Evolutionary conservation across 2,888 invertebrate genomes (phyloP), one percentile per base, ranked within the genome.

Genomic region (Lathronympha strigana): DNA sequence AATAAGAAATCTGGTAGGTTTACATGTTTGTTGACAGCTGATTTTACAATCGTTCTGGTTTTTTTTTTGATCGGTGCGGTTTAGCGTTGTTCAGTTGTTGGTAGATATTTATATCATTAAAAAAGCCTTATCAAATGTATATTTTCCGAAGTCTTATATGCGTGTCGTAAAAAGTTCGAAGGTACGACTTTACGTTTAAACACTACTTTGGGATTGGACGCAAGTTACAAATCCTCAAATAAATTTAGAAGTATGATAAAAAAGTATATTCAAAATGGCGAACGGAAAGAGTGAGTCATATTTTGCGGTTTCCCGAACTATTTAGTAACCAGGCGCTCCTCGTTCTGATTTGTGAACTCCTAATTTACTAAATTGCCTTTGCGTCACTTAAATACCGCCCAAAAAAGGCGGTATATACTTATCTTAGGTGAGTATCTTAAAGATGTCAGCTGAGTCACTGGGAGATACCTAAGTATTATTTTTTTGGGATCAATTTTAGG

Each of bases 231-330:
- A 45, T 33, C 45, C 5, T 11, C 17, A 25, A 36, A n/a, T 2
- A 36, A 62, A 47, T 62, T 25, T 25, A 8, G 25, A 55, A 40
- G 13, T 15, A 5, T 21, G n/a, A 61, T 40, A 51, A 66, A 66
- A 49, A 61, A 66, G 33, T 19, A 15, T 28, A 64, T 64, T 58
- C 28, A 64, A 47, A 47, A 53, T 58, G 45, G 63, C 43, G 63
- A 23, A 17, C 15, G 51, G 58, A 45, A 60, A 21, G n/a, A 47
- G 38, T 54, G 60, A 66, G 28, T 61, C 66, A 61, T 61, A 47
- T 40, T 28, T 40, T 66, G 66, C 38, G 66, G 66, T 66, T 66
- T 64, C 64, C 17, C 25, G 8, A 50, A 62, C 38, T 62, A 67
- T 67, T 66, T 61, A 33, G 13, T 50, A 43, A 43, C 9, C 21